Evolutionary conservation across 2,888 invertebrate species (phyloP), one percentile per base, ranked within the genome.

Genomic region (Diaperis boleti): DNA sequence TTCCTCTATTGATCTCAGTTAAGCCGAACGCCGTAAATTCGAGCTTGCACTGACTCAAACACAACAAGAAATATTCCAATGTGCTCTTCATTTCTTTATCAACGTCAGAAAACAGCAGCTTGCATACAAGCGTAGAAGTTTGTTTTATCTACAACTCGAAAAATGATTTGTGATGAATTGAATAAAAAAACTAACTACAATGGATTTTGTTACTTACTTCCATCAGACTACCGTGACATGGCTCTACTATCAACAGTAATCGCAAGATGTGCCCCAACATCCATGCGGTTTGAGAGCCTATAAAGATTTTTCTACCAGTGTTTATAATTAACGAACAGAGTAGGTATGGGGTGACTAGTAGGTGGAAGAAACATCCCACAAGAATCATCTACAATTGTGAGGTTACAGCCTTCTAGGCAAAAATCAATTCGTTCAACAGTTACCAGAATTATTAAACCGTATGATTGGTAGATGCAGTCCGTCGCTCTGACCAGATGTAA

Each of bases 281-380:
- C 87, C 87, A 88, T 31, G 86, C 71, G 65, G 83, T 82, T 75
- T 87, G 87, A 6, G 86, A 82, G 11, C 83, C 76, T 17, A 87
- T 76, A 72, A 86, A 70, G 5, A 64, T 39, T 5, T 39, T 8
- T 2, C 61, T 62, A 3, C 64, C 50, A 14, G 63, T 80, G 82
- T 81, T 54, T 83, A 84, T 82, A 4, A 85, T 81, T 67, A 86
- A 85, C 80, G 84, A 81, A 63, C 87, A 85, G 13, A 87, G 73
- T 74, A 87, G 86, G 74, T 87, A 88, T 0, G 87, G 87, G 0
- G 87, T 87, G 13, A 87, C 86, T 11, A 87, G 85, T 1, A 87
- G 79, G 65, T 87, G 87, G 61, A 88, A 79, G 26, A 88, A 73
- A 20, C 86, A 86, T 0, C 86, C 86, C 29, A 86, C 82, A 10